Conservation (phyloP, 2,888 invertebrate genomes). For the Amaurobius ferox region DNA sequence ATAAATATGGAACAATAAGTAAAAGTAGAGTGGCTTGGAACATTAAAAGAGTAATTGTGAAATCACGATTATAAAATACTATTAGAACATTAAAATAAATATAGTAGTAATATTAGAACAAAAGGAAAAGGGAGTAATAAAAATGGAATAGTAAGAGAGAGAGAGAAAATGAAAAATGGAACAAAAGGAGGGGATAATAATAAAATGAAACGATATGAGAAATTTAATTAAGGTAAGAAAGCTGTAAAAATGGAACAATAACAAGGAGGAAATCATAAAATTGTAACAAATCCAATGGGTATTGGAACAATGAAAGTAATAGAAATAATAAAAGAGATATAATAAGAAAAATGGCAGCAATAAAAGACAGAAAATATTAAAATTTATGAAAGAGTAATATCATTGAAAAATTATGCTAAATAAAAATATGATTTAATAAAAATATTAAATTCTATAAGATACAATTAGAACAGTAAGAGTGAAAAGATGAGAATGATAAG, state of each 20-base stretch:
- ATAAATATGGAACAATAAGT: background rate
- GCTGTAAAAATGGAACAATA: background rate
- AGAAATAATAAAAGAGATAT: background rate
- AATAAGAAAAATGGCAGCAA: background rate
- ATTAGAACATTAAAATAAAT: background rate
- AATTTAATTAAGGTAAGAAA: background rate
- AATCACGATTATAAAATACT: too few species aligned
- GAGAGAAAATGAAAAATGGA: background rate
- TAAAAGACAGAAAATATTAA: background rate
- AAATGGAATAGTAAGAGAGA: background rate
- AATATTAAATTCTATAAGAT: too few species aligned
- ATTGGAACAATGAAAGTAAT: background rate
- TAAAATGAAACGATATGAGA: background rate
- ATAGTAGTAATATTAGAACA: background rate
- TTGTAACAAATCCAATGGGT: background rate
- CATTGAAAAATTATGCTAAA: background rate
- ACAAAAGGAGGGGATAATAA: background rate
- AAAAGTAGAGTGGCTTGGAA: too few species aligned
- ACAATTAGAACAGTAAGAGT: background rate
- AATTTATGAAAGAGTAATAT: background rate
- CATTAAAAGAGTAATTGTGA: background rate
- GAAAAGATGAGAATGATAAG: background rate
- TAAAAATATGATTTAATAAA: too few species aligned
- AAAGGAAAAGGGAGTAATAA: too few species aligned
- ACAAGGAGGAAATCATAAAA: background rate